phyloP scores from a whole-genome alignment of 2,888 invertebrate genomes.

The Eudasyphora cyanicolor region DNA sequence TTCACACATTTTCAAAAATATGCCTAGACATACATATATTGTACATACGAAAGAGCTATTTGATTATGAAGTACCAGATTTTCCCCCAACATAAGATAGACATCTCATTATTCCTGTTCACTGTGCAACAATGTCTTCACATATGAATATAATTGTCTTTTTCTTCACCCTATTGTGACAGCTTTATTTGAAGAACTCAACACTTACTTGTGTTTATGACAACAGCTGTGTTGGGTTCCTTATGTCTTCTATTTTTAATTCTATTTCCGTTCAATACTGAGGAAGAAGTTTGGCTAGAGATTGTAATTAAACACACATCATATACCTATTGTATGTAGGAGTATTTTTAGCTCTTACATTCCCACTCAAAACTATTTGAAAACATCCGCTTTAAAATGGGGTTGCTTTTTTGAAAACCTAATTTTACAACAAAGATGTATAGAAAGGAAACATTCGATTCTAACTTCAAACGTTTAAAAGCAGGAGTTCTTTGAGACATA shows the following conservation, averaged over 20 bases:
- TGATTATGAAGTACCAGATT: not conserved
- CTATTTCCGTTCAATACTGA: not conserved
- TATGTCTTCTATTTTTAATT: not conserved
- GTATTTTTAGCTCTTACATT: slow-evolving; percentile 8
- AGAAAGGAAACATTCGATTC: not conserved
- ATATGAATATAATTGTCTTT: not conserved
- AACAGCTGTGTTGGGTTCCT: not conserved
- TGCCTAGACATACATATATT: not conserved
- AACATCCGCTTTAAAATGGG: not conserved
- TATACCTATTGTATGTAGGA: not conserved
- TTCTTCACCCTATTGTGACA: not conserved
- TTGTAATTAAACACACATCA: not conserved
- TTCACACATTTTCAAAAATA: not conserved
- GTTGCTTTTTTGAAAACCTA: not conserved
- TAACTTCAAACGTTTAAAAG: not conserved
- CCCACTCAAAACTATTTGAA: not conserved
- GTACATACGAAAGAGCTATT: not conserved
- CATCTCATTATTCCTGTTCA: not conserved
- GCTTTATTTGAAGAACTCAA: not conserved
- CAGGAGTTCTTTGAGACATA: not conserved
- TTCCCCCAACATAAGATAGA: not conserved
- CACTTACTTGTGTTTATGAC: not conserved
- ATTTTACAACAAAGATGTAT: not conserved
- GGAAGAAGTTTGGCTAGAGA: no score
- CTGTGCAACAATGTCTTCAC: not conserved